Percentiles rank a stretch among this genome's conserved stretches.
Evolutionary conservation across 2,888 invertebrate genomes (phyloP).

Genomic region (Drosophila paucipuncta): DNA sequence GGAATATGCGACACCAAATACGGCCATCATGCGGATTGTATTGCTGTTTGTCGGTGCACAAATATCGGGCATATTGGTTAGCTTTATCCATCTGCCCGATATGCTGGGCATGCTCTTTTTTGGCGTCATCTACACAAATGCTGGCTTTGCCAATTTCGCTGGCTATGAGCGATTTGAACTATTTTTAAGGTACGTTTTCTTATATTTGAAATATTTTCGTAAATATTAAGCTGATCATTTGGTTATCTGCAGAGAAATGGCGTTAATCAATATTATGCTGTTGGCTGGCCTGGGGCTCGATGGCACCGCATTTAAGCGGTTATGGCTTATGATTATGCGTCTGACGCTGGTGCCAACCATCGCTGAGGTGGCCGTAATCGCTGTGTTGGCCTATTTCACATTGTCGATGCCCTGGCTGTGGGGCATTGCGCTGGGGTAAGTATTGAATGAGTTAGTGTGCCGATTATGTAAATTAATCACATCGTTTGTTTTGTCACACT

Average conservation of each 20-base stretch:
- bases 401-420: conserved; percentile 88
- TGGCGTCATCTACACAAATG: conserved; percentile 87
- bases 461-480: conserved; percentile 7
- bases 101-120: conserved; percentile 88
- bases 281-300: conserved; percentile 89
- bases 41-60: conserved; percentile 85
- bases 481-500: conserved; percentile 15
- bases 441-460: conserved; percentile 17
- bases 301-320: conserved; percentile 86
- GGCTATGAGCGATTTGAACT: conserved; percentile 86
- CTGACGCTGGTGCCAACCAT: conserved; percentile 88
- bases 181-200: conserved; percentile 85
- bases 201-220: background rate
- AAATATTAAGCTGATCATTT: background rate
- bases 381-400: conserved; percentile 86
- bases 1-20: conserved; percentile 74
- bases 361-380: conserved; percentile 86
- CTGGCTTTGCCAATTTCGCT: conserved; percentile 86
- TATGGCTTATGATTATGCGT: conserved; percentile 87
- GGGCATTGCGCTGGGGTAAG: conserved; percentile 87
- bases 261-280: conserved; percentile 88
- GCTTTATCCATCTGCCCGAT: conserved; percentile 85
- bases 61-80: conserved; percentile 81
- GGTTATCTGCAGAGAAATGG: conserved; percentile 86
- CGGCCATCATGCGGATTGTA: conserved; percentile 83